Evolutionary conservation across 2,797 vertebrate genomes (phyloP), one percentile per base, ranked within the genome.

Genomic region (Chiroxiphia lanceolata): DNA sequence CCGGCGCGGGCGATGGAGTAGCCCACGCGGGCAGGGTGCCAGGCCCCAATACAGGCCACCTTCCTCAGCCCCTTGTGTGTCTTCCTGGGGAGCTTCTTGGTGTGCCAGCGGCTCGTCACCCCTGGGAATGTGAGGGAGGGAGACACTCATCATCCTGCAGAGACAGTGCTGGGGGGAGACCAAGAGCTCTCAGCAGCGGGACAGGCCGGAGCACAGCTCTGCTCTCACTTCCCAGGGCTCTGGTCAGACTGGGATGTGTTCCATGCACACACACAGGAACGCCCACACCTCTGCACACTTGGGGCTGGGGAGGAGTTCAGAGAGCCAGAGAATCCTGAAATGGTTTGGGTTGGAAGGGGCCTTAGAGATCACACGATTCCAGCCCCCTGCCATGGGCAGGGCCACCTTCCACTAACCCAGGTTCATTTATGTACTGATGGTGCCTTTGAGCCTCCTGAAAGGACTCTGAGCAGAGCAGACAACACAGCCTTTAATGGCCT

Each of bases 21-120:
- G 67, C 96, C 97, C 71, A 99, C 99, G 0, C 99, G 98, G 53
- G 99, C 98, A 0, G 99, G 99, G 95, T 99, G 99, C 99, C 99
- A 99, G 88, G 99, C 99, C 27, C 99, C 99, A 0, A 99, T 99
- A 83, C 99, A 99, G 61, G 99, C 99, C 76, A 99, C 99, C 88
- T 99, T 99, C 64, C 99, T 97, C 90, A 99, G 97, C 27, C 99
- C 99, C 82, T 99, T 99, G 97, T 99, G 99, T 1, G 99, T 99
- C 97, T 99, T 99, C 94, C 99, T 98, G 7, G 99, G 99, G 21
- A 99, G 98, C 95, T 99, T 99, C 97, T 99, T 99, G 53, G 98
- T 97, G 83, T 97, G 98, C 99, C 99, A 99, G 36, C 99, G 99
- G 84, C 98, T 99, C 0, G 98, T 99, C 81, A 99, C 99, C 51